These are phyloP conservation scores for Apotomis capreana DNA, from an alignment of 2,888 invertebrate species.

Conservation along the genomic window DNA sequence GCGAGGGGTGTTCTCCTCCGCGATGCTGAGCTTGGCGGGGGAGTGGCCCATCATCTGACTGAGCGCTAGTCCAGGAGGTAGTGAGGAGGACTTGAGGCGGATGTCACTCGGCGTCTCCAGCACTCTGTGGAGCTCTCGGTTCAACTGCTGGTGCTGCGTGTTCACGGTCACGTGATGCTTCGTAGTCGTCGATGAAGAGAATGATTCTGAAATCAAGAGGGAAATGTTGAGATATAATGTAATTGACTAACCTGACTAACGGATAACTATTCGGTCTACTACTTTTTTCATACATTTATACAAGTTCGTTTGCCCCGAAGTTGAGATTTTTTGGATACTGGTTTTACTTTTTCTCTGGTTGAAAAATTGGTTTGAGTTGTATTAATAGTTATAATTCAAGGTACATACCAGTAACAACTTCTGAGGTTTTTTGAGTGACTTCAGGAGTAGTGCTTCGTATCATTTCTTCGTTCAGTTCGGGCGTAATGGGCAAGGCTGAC, in stretches of 20 bases:
- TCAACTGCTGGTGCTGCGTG: slow-evolving; percentile 71
- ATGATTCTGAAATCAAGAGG: slow-evolving; percentile 72
- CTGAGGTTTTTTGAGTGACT: slow-evolving; percentile 72
- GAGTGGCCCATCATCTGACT: slow-evolving; percentile 77
- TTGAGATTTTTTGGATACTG: no score
- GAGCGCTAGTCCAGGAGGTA: slow-evolving; percentile 85
- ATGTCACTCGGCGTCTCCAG: slow-evolving; percentile 77
- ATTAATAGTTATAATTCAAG: neutral
- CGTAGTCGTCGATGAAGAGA: slow-evolving; percentile 80
- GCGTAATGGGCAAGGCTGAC: slow-evolving; percentile 87
- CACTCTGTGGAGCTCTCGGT: slow-evolving; percentile 71
- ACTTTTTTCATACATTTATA: no score
- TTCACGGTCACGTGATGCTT: slow-evolving; percentile 73
- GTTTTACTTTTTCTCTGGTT: no score
- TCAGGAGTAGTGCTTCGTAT: slow-evolving; percentile 86
- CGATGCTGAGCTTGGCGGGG: slow-evolving; percentile 80
- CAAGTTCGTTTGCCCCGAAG: no score
- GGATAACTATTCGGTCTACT: no score
- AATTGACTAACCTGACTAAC: no score
- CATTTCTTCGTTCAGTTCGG: slow-evolving; percentile 90
- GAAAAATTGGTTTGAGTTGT: neutral
- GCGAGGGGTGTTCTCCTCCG: slow-evolving; percentile 70
- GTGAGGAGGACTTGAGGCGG: slow-evolving; percentile 85
- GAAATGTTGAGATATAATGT: neutral
- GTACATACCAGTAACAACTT: slow-evolving; percentile 77